These are phyloP conservation scores for Microtus californicus DNA, from an alignment of 2,797 vertebrate genomes.

Conservation along the genomic window DNA sequence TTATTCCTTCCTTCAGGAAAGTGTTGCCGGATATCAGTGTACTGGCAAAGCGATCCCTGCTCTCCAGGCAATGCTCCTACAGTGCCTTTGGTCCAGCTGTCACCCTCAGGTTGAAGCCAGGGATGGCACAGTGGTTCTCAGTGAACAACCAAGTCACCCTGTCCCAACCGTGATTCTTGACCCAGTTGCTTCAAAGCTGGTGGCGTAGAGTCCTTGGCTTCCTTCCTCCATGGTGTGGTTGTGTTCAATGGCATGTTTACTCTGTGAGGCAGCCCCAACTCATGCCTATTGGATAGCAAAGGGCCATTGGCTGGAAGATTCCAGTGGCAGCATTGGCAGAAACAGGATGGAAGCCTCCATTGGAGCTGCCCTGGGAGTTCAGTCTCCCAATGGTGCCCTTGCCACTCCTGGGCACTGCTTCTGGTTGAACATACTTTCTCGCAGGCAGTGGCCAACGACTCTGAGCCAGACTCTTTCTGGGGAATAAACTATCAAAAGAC, in stretches of 20 bases:
- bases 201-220: neutral
- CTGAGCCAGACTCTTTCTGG: neutral
- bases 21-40: neutral
- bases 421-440: neutral
- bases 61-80: neutral
- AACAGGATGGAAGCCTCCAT: accelerated
- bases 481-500: neutral
- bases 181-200: neutral
- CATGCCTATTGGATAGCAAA: neutral
- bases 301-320: neutral
- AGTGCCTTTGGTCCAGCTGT: neutral
- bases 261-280: neutral
- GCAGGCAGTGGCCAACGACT: neutral
- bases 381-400: accelerated
- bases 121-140: neutral
- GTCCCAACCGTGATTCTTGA: too few relatives aligned
- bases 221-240: neutral
- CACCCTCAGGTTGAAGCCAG: neutral
- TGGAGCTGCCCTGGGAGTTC: neutral
- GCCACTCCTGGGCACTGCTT: neutral
- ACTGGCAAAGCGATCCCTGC: neutral
- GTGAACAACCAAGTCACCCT: neutral
- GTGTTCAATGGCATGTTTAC: neutral
- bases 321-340: neutral
- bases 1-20: neutral